phyloP scores from a whole-genome alignment of 2,113 vertebrate species.

The Scomber scombrus region DNA sequence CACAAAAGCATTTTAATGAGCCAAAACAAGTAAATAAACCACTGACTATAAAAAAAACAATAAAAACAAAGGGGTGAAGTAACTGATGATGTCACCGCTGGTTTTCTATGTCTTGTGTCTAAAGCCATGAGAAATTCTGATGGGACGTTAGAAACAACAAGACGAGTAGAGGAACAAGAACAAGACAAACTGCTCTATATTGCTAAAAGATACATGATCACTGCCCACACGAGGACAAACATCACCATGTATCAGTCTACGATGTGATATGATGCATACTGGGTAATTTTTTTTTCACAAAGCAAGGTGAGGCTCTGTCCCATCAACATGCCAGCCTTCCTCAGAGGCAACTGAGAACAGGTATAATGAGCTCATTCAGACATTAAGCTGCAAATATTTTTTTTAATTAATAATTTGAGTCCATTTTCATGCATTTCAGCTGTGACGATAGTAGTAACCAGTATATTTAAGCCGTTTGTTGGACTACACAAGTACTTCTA shows the following conservation, averaged over 20 bases:
- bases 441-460: background rate
- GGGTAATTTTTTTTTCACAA: background rate
- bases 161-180: background rate
- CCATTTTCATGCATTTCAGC: background rate
- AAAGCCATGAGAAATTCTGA: background rate
- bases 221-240: background rate
- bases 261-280: background rate
- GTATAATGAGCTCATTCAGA: too few relatives aligned
- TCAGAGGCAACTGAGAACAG: background rate
- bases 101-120: constrained; percentile 22
- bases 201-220: background rate
- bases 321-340: background rate
- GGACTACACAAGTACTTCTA: background rate
- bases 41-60: constrained; percentile 27
- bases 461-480: background rate
- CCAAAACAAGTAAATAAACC: constrained; percentile 32
- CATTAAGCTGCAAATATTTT: too few relatives aligned
- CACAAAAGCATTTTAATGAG: background rate
- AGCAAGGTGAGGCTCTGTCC: background rate
- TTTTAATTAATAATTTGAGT: too few relatives aligned
- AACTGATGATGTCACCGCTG: constrained; percentile 26
- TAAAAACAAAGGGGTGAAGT: background rate
- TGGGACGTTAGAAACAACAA: background rate
- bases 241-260: constrained; percentile 1
- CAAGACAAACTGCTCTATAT: background rate